Evolutionary conservation across 30 jellyfish, hydroid and myxozoan genomes (phyloP).

Genomic region (Sanderia malayensis): DNA sequence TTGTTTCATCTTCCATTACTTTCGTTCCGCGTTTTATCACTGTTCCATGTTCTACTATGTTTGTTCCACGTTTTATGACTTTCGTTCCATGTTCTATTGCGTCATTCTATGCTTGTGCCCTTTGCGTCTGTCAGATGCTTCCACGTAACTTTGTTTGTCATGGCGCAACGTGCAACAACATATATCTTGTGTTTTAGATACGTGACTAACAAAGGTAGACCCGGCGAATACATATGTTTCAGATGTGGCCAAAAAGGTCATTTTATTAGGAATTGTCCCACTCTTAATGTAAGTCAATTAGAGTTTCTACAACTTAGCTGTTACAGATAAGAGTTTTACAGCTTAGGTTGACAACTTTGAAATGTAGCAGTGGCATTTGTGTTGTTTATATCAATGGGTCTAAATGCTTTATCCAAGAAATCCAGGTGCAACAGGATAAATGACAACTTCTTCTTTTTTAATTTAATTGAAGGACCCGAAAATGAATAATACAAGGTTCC

Average conservation of each 20-base stretch:
- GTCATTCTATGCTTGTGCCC: neutral
- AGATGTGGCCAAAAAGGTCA: slow-evolving; percentile 98
- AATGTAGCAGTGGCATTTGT: too few species aligned
- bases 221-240: slow-evolving; percentile 78
- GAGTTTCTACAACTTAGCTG: too few species aligned
- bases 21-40: too few species aligned
- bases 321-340: too few species aligned
- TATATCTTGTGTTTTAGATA: slow-evolving; percentile 40
- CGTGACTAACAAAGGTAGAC: slow-evolving; percentile 43
- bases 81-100: neutral
- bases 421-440: too few species aligned
- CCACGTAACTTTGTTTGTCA: neutral
- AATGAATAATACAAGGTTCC: slow-evolving; percentile 21
- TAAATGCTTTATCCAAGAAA: too few species aligned
- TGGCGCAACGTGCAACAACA: neutral
- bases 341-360: too few species aligned
- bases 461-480: slow-evolving; percentile 63
- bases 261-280: slow-evolving; percentile 90
- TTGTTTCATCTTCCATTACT: too few species aligned
- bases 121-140: neutral
- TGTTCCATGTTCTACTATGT: too few species aligned
- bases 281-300: slow-evolving; percentile 63
- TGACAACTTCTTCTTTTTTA: too few species aligned
- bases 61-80: neutral
- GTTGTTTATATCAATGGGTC: too few species aligned